Base-by-base conservation (phyloP, 2,797 vertebrate species). In the Alca torda region DNA sequence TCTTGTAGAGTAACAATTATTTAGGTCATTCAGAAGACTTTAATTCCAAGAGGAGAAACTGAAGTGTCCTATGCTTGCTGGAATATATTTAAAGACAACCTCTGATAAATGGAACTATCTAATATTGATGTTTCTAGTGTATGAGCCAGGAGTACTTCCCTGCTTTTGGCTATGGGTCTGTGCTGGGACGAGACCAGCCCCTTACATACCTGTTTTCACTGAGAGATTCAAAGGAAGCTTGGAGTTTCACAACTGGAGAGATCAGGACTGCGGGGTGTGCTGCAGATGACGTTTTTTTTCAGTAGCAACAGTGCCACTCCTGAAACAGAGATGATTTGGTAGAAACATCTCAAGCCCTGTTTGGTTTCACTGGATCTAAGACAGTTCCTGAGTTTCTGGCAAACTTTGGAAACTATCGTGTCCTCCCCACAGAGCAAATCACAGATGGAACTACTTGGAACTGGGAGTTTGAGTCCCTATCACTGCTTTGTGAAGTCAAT, bases 371-470 rank as follows among this genome's bases (percentile, higher is more conserved):
- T 94, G 65, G 60, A 65, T 77, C 45, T 61, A 75, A 93, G 84
- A 77, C 25, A 65, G 87, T 50, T 95, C 48, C 46, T 37, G 77
- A 96, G 77, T 93, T 96, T 94, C 87, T 97, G 94, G 91, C 84
- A 89, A 95, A 96, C 61, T 95, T 96, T 68, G 45, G 72, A 85
- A 84, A 75, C 76, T 87, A 60, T 77, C 54, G 14, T 96, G 87
- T 97, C 91, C 78, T 95, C 69, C 73, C 61, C 35, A 85, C 82
- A 97, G 84, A 94, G 93, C 82, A 87, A 83, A 94, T 82, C 93
- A 93, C 96, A 97, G 96, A 97, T 97, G 96, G 96, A 94, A 89
- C 93, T 87, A 54, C 90, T 96, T 96, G 95, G 95, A 97, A 96
- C 92, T 94, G 84, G 82, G 84, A 95, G 82, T 89, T 85, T 96